Evolutionary conservation across 2,888 invertebrate species (phyloP).

Genomic region (Toxonevra muliebris): DNA sequence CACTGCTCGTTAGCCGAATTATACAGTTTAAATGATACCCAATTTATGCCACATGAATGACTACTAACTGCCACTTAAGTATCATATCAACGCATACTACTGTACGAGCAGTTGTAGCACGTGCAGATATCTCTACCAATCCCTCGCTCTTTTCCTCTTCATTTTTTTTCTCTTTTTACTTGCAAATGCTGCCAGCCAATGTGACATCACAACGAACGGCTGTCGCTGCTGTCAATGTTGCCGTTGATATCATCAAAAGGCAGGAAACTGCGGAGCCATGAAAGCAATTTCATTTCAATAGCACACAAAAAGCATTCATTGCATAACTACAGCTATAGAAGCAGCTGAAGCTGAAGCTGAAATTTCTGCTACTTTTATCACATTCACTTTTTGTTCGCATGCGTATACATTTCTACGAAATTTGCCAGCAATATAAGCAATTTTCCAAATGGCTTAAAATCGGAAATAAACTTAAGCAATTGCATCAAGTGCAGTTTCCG

Average conservation of each 20-base stretch:
- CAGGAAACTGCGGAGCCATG: background rate
- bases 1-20: no score
- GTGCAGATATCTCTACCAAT: background rate
- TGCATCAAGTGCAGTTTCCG: constrained; percentile 32
- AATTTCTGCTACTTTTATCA: background rate
- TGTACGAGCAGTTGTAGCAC: no score
- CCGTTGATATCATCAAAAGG: background rate
- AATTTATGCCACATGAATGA: no score
- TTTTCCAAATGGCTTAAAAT: background rate
- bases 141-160: no score
- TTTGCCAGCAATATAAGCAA: background rate
- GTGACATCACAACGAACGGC: no score
- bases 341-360: background rate
- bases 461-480: constrained; percentile 38
- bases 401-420: no score
- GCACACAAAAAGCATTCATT: background rate
- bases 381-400: no score
- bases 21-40: no score
- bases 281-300: constrained; percentile 4
- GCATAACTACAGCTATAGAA: background rate
- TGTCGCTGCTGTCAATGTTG: background rate
- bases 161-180: no score
- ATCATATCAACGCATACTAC: no score
- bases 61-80: no score
- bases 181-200: no score